A percentile compares a stretch with the other conserved stretches of the same genome.
These are phyloP conservation scores for Manis pentadactyla DNA, from an alignment of 2,797 vertebrate genomes.

Conservation along the genomic window DNA sequence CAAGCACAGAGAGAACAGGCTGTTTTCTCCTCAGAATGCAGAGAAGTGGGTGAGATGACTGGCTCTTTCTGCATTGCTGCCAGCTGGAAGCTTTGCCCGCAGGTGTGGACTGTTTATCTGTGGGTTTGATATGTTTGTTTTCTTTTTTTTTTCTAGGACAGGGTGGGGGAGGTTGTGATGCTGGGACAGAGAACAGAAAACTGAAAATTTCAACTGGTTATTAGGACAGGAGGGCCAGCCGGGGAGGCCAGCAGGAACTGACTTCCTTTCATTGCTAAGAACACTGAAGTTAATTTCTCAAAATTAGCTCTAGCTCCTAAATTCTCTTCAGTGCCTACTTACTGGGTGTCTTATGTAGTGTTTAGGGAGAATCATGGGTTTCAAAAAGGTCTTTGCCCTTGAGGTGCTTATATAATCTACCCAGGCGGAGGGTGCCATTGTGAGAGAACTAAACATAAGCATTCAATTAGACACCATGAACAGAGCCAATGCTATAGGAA, in stretches of 20 bases:
- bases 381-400: neutral
- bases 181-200: neutral
- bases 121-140: constrained; percentile 54
- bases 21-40: neutral
- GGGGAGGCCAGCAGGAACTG: neutral
- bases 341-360: neutral
- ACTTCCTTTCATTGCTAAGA: constrained; percentile 11
- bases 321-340: neutral
- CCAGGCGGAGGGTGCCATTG: neutral
- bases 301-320: neutral
- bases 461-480: neutral
- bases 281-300: constrained; percentile 4
- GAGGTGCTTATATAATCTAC: neutral
- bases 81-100: constrained; percentile 23
- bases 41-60: neutral
- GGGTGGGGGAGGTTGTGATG: neutral
- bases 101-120: constrained; percentile 33
- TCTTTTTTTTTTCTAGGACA: constrained; percentile 10
- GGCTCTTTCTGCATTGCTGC: neutral
- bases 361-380: neutral
- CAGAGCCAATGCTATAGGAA: neutral
- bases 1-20: neutral
- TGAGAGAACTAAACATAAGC: neutral
- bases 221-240: constrained; percentile 6
- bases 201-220: neutral